Evolutionary conservation across 2,797 vertebrate species (phyloP).

Genomic region (Pelochelys cantorii): DNA sequence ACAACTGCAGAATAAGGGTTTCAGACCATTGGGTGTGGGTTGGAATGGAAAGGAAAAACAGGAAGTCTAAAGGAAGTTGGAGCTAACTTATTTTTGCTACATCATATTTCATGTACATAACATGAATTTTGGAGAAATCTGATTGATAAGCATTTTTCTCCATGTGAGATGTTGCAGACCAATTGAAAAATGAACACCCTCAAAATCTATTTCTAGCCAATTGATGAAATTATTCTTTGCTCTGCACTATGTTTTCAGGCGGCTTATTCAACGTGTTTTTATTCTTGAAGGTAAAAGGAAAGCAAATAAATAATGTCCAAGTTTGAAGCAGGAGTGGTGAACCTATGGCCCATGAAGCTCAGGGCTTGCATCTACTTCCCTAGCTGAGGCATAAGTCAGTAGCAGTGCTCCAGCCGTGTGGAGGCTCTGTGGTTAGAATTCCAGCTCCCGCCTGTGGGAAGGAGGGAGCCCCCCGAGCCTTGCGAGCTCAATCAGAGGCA

Average conservation of each 20-base stretch:
- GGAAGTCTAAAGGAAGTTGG: rapidly evolving
- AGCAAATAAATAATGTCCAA: background rate
- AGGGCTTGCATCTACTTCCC: no score
- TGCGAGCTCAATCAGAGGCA: no score
- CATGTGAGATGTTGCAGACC: background rate
- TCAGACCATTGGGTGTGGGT: rapidly evolving
- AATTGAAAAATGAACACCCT: background rate
- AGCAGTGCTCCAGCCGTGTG: no score
- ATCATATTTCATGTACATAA: background rate
- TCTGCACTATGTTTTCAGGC: background rate
- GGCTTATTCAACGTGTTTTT: background rate
- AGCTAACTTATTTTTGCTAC: background rate
- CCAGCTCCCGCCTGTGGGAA: no score
- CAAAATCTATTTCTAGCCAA: background rate
- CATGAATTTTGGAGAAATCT: background rate
- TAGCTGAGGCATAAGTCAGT: no score
- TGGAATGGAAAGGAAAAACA: background rate
- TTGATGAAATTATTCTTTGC: background rate
- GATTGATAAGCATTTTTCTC: background rate
- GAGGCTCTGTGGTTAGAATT: no score
- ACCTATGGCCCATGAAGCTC: no score
- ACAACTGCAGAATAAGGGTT: background rate
- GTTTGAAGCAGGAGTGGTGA: no score
- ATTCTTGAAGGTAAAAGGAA: background rate
- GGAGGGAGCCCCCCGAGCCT: no score